A percentile compares a stretch with the other conserved stretches of the same genome.
Evolutionary conservation across 2,113 vertebrate species (phyloP).

Genomic region (Ranitomeya variabilis): DNA sequence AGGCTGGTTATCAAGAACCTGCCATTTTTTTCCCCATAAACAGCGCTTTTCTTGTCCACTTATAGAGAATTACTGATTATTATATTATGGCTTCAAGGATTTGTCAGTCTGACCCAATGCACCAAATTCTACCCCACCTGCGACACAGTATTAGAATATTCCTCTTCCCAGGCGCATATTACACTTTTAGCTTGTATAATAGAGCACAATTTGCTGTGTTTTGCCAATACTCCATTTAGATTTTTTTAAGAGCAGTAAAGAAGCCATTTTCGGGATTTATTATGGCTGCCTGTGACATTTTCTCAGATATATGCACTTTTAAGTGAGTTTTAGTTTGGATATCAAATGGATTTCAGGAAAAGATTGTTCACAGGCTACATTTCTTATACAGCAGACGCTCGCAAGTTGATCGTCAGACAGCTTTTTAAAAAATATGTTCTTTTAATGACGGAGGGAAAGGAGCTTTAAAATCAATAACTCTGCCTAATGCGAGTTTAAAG

Average conservation of each 20-base stretch:
- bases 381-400: conserved; percentile 10
- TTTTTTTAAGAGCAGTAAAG: conserved; percentile 42
- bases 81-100: neutral
- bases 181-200: conserved; percentile 16
- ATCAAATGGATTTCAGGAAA: conserved; percentile 45
- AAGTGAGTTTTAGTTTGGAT: conserved; percentile 52
- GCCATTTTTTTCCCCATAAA: no score
- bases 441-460: conserved; percentile 36
- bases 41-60: no score
- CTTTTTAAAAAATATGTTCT: conserved; percentile 37
- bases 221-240: conserved; percentile 47
- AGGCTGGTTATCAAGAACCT: no score
- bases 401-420: conserved; percentile 34
- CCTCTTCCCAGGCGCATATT: neutral
- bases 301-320: conserved; percentile 50
- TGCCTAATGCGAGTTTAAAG: conserved; percentile 51
- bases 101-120: neutral
- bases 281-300: conserved; percentile 35
- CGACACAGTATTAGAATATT: neutral
- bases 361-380: conserved; percentile 43
- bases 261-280: conserved; percentile 50
- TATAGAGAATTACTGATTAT: neutral
- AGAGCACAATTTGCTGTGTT: conserved; percentile 26
- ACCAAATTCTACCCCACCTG: neutral
- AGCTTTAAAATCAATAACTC: conserved; percentile 44